Base-by-base conservation (phyloP, 1,140 invertebrate genomes). In the Brevipalpus yothersi region DNA sequence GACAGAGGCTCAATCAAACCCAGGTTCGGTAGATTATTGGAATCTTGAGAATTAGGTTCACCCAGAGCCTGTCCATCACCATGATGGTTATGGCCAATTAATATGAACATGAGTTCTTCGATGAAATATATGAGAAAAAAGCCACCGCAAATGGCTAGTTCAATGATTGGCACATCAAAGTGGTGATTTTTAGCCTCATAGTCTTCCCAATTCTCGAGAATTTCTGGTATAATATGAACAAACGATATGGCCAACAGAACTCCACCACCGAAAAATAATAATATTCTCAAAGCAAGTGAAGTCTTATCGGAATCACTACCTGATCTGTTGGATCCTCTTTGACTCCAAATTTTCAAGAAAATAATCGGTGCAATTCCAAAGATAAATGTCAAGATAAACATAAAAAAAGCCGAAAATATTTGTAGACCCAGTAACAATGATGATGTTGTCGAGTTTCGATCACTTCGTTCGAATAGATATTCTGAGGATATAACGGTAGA, bases 91-190 rank as follows among this genome's bases (percentile, higher is more conserved):
- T 13, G 40, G 7, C 39, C 56, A 13, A 45, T 31, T 8, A 45
- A 11, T 15, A 10, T 9, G 15, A 21, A 45, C 9, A 45, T 58
- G 41, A 72, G 67, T 68, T 88, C 85, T 67, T 90, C 86, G 1
- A 88, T 77, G 17, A 87, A 71, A 66, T 84, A 88, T 75, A 90
- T 84, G 8, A 82, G 71, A 69, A 88, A 88, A 70, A 90, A 89
- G 11, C 86, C 85, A n/a, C 72, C 69, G 63, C 82, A 84, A 42
- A 83, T 74, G 0, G 80, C 66, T 12, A 87, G 67, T 61, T 86
- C 79, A 0, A 82, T 77, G 9, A 85, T 66, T 1, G 81, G 78
- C 65, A 86, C n/a, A 17, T 51, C n/a, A 15, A 12, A 7, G 21
- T 51, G 9, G 9, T n/a, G 49, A 19, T 51, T 1, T 19, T 51